Evolutionary conservation across 2,113 vertebrate genomes (phyloP).

Genomic region (Rhegmatorhina hoffmannsi): DNA sequence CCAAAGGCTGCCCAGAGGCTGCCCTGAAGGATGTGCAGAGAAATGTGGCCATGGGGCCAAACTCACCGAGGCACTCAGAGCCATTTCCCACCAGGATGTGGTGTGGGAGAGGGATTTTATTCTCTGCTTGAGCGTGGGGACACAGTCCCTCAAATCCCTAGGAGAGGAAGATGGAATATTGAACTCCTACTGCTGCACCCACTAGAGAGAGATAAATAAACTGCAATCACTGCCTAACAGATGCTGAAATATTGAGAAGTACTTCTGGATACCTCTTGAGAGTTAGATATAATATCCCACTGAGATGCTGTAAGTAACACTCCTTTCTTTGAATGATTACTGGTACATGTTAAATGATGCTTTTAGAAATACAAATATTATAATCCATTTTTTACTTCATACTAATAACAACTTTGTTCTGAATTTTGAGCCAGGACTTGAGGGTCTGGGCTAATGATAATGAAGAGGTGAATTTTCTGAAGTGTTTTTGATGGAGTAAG

Average conservation of each 20-base stretch:
- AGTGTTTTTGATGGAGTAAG: neutral
- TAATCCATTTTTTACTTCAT: neutral
- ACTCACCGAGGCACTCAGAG: rapidly evolving
- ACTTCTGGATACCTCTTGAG: conserved; percentile 55
- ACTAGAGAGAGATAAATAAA: conserved; percentile 53
- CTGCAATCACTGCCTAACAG: conserved; percentile 56
- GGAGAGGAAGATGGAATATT: conserved; percentile 26
- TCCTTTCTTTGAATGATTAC: conserved; percentile 33
- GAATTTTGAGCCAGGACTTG: neutral
- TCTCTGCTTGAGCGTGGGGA: neutral
- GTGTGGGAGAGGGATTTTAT: neutral
- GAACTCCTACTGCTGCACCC: conserved; percentile 19
- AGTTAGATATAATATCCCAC: neutral
- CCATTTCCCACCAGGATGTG: neutral
- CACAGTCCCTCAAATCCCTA: neutral
- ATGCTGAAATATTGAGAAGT: conserved; percentile 62
- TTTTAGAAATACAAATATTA: conserved; percentile 49
- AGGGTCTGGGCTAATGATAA: neutral
- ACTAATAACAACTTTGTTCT: neutral
- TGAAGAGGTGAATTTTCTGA: conserved; percentile 8
- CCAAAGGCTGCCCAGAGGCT: neutral
- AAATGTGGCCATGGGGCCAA: neutral
- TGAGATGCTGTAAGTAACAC: neutral
- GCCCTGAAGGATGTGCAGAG: neutral
- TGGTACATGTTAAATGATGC: neutral